Evolutionary conservation across 2,797 vertebrate genomes (phyloP).

Genomic region (Delichon dasypus): DNA sequence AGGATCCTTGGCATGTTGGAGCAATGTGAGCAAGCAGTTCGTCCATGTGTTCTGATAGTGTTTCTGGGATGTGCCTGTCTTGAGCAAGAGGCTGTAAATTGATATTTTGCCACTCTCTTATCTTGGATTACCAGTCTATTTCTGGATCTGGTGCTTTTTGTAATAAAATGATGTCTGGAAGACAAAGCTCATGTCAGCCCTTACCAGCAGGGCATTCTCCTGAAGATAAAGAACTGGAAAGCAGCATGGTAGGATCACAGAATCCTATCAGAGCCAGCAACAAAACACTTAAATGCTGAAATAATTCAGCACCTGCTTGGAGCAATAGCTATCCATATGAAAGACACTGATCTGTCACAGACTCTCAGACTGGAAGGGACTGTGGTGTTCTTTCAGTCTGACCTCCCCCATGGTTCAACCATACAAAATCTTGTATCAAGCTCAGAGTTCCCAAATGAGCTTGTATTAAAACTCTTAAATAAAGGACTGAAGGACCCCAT

Average conservation of each 20-base stretch:
- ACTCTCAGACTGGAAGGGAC: background rate
- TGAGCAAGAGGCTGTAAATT: background rate
- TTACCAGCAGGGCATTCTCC: background rate
- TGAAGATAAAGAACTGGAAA: conserved; percentile 19
- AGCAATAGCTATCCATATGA: background rate
- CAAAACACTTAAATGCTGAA: conserved; percentile 26
- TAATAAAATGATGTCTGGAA: background rate
- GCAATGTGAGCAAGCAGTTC: background rate
- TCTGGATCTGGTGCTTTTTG: background rate
- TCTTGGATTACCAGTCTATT: background rate
- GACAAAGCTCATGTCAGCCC: background rate
- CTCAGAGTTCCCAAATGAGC: background rate
- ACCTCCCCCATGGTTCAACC: background rate
- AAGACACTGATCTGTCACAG: background rate
- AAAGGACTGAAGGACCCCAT: background rate
- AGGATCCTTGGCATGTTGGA: background rate
- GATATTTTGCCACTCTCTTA: background rate
- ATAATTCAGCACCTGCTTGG: conserved; percentile 29
- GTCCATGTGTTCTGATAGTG: background rate
- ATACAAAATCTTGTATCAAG: background rate
- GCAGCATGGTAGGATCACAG: background rate
- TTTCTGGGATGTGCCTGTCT: background rate
- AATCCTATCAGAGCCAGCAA: conserved; percentile 13
- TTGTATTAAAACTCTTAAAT: background rate
- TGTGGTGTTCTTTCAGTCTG: background rate